These are phyloP conservation scores for Erebia ligea DNA, from an alignment of 2,888 invertebrate genomes.

Conservation along the genomic window DNA sequence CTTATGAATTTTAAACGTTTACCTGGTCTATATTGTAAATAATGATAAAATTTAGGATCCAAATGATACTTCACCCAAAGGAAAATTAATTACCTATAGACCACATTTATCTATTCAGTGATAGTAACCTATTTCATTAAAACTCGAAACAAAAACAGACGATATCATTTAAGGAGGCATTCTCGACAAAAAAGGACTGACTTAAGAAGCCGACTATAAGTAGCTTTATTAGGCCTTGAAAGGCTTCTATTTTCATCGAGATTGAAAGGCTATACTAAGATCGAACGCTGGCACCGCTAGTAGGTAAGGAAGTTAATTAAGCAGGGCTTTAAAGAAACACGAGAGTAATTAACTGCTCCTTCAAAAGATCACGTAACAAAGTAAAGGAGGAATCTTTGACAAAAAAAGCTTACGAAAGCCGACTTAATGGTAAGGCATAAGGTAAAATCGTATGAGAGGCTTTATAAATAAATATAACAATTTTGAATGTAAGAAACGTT, in stretches of 20 bases:
- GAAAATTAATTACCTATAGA: no score
- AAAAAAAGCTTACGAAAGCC: neutral
- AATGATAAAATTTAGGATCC: no score
- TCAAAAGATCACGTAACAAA: constrained; percentile 14
- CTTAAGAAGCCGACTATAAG: neutral
- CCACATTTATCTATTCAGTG: no score
- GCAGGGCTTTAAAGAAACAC: neutral
- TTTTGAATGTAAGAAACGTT: no score
- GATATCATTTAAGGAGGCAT: neutral
- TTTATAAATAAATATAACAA: no score
- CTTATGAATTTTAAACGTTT: no score
- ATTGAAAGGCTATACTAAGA: neutral
- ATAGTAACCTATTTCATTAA: neutral
- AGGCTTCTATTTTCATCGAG: neutral
- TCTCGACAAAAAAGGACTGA: neutral
- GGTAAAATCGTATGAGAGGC: neutral
- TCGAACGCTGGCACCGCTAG: neutral
- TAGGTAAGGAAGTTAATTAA: constrained; percentile 11
- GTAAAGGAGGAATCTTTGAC: constrained; percentile 1
- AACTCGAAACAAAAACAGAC: neutral
- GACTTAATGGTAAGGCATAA: neutral
- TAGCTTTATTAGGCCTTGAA: neutral
- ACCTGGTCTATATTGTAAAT: no score
- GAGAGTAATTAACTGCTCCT: constrained; percentile 7
- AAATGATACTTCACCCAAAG: no score